Conservation (phyloP, 2,113 vertebrate genomes). For the Macrotis lagotis region DNA sequence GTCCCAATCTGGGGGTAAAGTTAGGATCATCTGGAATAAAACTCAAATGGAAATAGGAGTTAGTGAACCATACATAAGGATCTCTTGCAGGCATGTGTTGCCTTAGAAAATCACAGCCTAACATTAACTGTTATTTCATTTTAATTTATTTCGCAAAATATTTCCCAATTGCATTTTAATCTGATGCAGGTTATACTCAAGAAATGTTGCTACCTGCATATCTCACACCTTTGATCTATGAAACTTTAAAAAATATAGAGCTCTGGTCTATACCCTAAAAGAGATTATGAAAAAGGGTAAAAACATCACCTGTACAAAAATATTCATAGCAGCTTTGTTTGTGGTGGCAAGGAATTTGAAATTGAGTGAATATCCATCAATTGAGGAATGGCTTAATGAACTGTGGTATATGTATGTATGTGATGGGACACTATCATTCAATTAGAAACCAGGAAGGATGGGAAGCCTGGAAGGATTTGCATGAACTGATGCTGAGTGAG, state of each 20-base stretch:
- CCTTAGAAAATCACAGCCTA: not conserved
- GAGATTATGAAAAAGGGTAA: no score
- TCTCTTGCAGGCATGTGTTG: not conserved
- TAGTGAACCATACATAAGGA: not conserved
- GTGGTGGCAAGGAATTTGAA: no score
- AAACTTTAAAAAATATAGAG: not conserved
- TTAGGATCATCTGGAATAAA: not conserved
- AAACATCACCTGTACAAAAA: no score
- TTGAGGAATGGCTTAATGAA: no score
- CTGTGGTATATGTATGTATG: no score
- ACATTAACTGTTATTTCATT: not conserved
- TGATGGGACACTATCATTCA: no score
- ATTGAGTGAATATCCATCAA: no score
- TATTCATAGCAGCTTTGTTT: no score
- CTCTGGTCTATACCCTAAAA: no score
- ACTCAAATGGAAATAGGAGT: not conserved
- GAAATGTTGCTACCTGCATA: not conserved
- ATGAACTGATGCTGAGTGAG: no score
- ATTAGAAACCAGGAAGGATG: no score
- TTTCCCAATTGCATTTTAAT: not conserved
- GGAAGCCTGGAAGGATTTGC: no score
- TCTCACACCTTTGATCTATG: not conserved
- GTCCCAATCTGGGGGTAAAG: not conserved
- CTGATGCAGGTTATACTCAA: not conserved
- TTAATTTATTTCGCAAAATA: not conserved